Evolutionary conservation across 2,797 vertebrate species (phyloP).

Genomic region (Onychomys torridus): DNA sequence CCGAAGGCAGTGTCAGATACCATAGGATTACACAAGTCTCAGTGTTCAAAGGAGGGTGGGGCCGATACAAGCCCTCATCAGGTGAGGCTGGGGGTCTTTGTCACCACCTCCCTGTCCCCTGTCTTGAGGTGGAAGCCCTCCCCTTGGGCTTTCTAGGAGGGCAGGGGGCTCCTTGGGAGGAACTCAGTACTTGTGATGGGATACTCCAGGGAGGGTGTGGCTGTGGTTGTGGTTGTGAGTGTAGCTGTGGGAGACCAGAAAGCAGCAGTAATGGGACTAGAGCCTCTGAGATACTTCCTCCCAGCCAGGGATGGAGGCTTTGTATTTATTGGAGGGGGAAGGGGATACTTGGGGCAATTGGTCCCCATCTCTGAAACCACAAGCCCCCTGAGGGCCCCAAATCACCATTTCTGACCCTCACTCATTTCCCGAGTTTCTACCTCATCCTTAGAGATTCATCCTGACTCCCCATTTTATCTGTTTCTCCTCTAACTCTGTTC

Average conservation of each 20-base stretch:
- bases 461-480: not conserved
- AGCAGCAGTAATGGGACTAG: slow-evolving; percentile 30
- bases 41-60: not conserved
- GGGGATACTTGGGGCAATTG: not conserved
- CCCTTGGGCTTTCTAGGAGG: not conserved
- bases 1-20: not conserved
- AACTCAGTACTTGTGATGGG: not conserved
- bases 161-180: not conserved
- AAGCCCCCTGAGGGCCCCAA: not conserved
- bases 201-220: not conserved
- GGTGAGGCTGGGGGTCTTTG: not conserved
- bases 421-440: not conserved
- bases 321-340: not conserved
- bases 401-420: too few relatives aligned
- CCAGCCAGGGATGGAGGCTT: not conserved
- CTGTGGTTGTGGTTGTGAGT: not conserved
- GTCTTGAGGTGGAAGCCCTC: not conserved
- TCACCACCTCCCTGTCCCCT: not conserved
- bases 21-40: not conserved
- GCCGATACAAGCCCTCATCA: fast-evolving
- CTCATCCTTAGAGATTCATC: not conserved
- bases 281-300: not conserved
- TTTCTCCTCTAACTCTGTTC: not conserved
- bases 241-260: not conserved
- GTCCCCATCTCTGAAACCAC: not conserved